Percentiles rank a stretch among this genome's conserved stretches.
These are phyloP conservation scores for Corythucha ciliata DNA, from an alignment of 2,888 invertebrate species.

Conservation along the genomic window DNA sequence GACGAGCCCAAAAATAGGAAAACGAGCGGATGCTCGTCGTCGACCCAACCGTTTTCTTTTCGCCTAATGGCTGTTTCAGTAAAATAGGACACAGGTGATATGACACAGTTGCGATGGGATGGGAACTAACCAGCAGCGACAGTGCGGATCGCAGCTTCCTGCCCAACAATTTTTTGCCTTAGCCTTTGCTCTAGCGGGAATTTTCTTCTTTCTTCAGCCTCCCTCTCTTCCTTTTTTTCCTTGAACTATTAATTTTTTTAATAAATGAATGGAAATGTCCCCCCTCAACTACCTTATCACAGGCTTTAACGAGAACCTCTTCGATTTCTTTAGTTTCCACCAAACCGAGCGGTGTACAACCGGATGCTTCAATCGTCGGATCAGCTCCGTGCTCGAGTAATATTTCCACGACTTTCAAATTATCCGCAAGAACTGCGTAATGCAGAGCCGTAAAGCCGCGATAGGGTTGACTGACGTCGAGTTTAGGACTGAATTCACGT, in stretches of 20 bases:
- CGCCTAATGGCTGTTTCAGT: constrained; percentile 70
- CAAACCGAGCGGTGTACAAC: constrained; percentile 46
- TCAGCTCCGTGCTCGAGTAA: constrained; percentile 65
- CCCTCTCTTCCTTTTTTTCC: constrained; percentile 46
- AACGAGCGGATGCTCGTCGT: constrained; percentile 84
- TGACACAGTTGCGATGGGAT: no score
- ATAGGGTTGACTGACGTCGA: constrained; percentile 53
- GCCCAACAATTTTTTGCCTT: constrained; percentile 74
- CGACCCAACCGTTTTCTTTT: constrained; percentile 89
- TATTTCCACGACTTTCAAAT: constrained; percentile 51
- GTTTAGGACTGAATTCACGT: constrained; percentile 66
- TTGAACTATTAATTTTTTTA: no score
- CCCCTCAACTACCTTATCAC: constrained; percentile 39
- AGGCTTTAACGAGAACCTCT: constrained; percentile 48
- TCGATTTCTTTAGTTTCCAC: constrained; percentile 52
- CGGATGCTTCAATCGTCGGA: constrained; percentile 62
- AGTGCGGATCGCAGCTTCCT: constrained; percentile 68
- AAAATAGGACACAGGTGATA: no score
- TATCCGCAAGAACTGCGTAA: constrained; percentile 73
- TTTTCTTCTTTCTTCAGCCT: constrained; percentile 67
- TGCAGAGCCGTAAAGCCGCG: constrained; percentile 80
- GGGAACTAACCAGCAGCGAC: constrained; percentile 63
- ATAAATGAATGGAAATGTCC: constrained; percentile 6
- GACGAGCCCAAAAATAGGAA: constrained; percentile 86
- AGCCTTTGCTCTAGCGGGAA: constrained; percentile 77